These are phyloP conservation scores for Drosophila hamatofila DNA, from an alignment of 2,888 invertebrate species.

Conservation along the genomic window DNA sequence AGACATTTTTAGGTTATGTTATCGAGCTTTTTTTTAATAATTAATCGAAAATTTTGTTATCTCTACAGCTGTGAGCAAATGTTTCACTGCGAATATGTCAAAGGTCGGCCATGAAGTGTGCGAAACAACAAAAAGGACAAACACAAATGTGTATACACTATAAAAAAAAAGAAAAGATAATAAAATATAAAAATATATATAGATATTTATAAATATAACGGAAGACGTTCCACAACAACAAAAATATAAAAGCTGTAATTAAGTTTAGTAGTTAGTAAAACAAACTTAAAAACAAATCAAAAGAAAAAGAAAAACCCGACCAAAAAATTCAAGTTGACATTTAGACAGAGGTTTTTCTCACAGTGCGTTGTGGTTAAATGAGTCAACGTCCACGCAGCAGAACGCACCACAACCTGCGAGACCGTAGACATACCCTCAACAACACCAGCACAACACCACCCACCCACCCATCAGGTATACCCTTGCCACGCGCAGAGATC, in stretches of 20 bases:
- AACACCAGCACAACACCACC: neutral
- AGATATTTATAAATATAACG: slow-evolving; percentile 42
- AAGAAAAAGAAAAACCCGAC: slow-evolving; percentile 30
- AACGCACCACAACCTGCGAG: slow-evolving; percentile 25
- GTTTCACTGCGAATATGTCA: slow-evolving; percentile 83
- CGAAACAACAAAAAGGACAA: slow-evolving; percentile 66
- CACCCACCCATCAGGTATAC: neutral
- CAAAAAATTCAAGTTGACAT: slow-evolving; percentile 28
- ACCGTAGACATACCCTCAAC: slow-evolving; percentile 11
- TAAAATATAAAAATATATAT: slow-evolving; percentile 29
- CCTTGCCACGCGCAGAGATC: slow-evolving; percentile 70
- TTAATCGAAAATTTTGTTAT: slow-evolving; percentile 15
- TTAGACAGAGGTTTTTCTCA: slow-evolving; percentile 14
- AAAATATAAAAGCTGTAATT: slow-evolving; percentile 69
- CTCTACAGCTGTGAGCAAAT: slow-evolving; percentile 80
- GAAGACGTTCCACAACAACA: slow-evolving; percentile 58
- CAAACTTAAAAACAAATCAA: slow-evolving; percentile 30
- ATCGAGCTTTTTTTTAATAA: neutral
- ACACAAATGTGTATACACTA: slow-evolving; percentile 51
- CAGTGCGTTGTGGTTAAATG: slow-evolving; percentile 56
- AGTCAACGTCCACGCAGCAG: slow-evolving; percentile 31
- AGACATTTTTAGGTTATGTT: neutral
- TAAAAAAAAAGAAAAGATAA: slow-evolving; percentile 43
- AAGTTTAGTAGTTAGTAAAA: slow-evolving; percentile 77
- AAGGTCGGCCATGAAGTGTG: slow-evolving; percentile 83